A percentile compares a stretch with the other conserved stretches of the same genome.
Evolutionary conservation across 53 echinoderm and acorn worm genomes (phyloP).

Genomic region (Astropecten irregularis): DNA sequence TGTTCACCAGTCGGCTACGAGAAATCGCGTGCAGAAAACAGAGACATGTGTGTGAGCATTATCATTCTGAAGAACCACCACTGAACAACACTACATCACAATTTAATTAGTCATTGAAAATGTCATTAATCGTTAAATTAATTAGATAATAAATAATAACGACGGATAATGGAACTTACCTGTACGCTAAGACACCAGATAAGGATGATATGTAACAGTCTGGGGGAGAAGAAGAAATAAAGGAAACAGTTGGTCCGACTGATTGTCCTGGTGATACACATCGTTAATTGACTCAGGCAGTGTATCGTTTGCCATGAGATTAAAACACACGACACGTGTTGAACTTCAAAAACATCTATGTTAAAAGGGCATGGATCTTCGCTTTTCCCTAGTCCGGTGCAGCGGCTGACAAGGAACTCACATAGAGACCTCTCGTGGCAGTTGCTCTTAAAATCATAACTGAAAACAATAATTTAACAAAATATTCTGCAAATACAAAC

Average conservation of each 20-base stretch:
- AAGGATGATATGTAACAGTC: slow-evolving; percentile 81
- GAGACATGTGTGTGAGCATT: no score
- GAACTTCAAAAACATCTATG: no score
- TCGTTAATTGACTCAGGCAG: neutral
- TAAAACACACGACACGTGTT: neutral
- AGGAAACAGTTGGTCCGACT: slow-evolving; percentile 1
- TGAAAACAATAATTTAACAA: neutral
- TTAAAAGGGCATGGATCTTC: no score
- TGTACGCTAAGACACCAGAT: slow-evolving; percentile 82
- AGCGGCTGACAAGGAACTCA: neutral
- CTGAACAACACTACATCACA: no score
- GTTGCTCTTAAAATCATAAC: neutral
- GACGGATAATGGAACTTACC: slow-evolving; percentile 72
- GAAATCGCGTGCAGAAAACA: no score
- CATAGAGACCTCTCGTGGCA: neutral
- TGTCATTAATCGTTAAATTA: no score
- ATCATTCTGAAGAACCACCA: no score
- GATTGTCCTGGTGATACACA: neutral
- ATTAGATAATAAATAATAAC: no score
- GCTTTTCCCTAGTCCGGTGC: slow-evolving; percentile 8
- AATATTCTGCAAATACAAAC: neutral
- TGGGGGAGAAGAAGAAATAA: slow-evolving; percentile 49
- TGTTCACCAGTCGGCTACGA: no score
- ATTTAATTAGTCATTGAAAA: no score
- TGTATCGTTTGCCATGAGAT: slow-evolving; percentile 5